phyloP scores from a whole-genome alignment of 2,113 vertebrate genomes.

The Ivindomyrus marchei region DNA sequence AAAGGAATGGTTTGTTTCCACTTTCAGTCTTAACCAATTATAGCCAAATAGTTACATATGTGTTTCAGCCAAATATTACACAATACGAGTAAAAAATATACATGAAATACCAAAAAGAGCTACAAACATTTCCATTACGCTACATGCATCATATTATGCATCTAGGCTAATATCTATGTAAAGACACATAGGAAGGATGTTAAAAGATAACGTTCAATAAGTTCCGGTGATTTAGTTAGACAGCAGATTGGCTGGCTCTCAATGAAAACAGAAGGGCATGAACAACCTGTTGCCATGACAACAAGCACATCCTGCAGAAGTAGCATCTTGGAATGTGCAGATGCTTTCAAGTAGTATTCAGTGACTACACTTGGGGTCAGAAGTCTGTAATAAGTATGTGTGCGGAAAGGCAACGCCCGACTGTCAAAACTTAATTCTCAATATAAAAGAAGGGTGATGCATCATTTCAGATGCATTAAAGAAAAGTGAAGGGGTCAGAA shows the following conservation, averaged over 20 bases:
- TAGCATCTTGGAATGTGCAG: slow-evolving; percentile 48
- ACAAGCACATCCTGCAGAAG: slow-evolving; percentile 68
- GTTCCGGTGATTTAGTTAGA: slow-evolving; percentile 42
- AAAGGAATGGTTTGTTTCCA: background rate
- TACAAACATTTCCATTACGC: background rate
- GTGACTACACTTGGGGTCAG: slow-evolving; percentile 5
- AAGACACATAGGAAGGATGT: slow-evolving; percentile 5
- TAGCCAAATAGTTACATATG: background rate
- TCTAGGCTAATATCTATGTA: background rate
- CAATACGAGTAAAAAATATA: background rate
- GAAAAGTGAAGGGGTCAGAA: background rate
- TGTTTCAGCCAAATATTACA: background rate
- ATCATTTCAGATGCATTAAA: background rate
- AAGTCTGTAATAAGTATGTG: background rate
- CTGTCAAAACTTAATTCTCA: background rate
- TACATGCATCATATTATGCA: background rate
- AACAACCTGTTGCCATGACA: slow-evolving; percentile 88
- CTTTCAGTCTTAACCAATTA: background rate
- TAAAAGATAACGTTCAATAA: slow-evolving; percentile 35
- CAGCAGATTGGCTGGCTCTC: slow-evolving; percentile 64
- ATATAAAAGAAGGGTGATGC: background rate
- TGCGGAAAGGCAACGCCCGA: background rate
- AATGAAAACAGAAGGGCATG: slow-evolving; percentile 73
- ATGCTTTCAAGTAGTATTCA: slow-evolving; percentile 47
- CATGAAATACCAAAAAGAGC: background rate